Percentiles rank a stretch among this genome's conserved stretches.
These are phyloP conservation scores for Labroides dimidiatus DNA, from an alignment of 2,797 vertebrate species.

Conservation along the genomic window DNA sequence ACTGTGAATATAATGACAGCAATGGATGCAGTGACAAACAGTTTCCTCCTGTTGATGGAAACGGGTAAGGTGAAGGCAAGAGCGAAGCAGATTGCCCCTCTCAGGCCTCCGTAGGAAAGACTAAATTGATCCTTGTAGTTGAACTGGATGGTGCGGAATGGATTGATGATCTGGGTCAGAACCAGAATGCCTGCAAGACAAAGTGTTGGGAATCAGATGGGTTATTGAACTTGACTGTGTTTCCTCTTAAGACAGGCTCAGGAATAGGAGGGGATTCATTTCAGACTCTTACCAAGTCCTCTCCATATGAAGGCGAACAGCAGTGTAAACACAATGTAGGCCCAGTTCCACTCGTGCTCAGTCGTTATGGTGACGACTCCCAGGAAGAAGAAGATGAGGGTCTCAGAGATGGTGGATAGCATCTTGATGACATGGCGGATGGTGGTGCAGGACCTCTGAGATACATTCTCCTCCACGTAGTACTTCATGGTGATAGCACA, in stretches of 20 bases:
- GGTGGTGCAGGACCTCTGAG: slow-evolving; percentile 94
- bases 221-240: too few relatives aligned
- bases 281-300: slow-evolving; percentile 83
- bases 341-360: slow-evolving; percentile 97
- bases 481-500: slow-evolving; percentile 97
- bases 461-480: slow-evolving; percentile 95
- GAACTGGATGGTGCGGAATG: slow-evolving; percentile 92
- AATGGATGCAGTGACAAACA: slow-evolving; percentile 92
- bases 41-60: slow-evolving; percentile 87
- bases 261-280: background rate
- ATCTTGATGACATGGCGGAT: slow-evolving; percentile 97
- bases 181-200: slow-evolving; percentile 88
- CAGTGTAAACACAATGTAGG: slow-evolving; percentile 92
- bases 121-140: slow-evolving; percentile 95
- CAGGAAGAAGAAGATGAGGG: slow-evolving; percentile 97
- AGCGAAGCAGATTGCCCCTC: slow-evolving; percentile 96
- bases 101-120: slow-evolving; percentile 92
- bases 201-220: background rate
- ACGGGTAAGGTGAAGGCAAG: slow-evolving; percentile 92
- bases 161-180: slow-evolving; percentile 93
- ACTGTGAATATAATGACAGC: slow-evolving; percentile 94
- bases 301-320: slow-evolving; percentile 93
- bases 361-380: slow-evolving; percentile 93
- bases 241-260: background rate
- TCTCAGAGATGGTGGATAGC: slow-evolving; percentile 93